These are phyloP conservation scores for Trachelipus rathkii DNA, from an alignment of 1,140 invertebrate genomes.

Conservation along the genomic window DNA sequence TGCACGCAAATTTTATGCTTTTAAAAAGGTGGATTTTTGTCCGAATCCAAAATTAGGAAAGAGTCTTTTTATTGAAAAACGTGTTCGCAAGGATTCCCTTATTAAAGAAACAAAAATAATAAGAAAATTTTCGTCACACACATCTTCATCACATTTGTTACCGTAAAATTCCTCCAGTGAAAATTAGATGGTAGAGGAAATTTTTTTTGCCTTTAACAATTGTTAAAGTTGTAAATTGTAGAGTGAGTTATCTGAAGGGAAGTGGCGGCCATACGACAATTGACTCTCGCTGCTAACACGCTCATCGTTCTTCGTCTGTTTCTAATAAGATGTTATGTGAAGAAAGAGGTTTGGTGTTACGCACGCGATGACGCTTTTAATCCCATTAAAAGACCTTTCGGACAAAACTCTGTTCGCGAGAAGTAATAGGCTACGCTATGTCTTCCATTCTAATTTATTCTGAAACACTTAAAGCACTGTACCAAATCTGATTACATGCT, in stretches of 20 bases:
- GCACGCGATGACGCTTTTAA: slow-evolving; percentile 1
- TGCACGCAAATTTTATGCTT: too few relatives aligned
- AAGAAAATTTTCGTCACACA: background rate
- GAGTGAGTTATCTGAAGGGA: background rate
- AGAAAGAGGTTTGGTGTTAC: background rate
- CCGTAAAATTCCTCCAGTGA: background rate
- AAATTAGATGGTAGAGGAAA: background rate
- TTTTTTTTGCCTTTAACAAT: background rate
- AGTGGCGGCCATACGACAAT: slow-evolving; percentile 6
- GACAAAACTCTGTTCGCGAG: background rate
- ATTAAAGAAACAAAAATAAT: background rate
- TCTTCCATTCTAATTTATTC: background rate
- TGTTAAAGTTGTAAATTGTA: slow-evolving; percentile 5
- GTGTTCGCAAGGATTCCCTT: background rate
- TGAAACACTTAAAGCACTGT: slow-evolving; percentile 5
- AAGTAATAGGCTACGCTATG: slow-evolving; percentile 2
- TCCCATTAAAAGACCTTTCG: background rate
- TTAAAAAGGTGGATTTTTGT: too few relatives aligned
- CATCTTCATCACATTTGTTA: slow-evolving; percentile 10
- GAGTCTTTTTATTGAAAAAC: background rate
- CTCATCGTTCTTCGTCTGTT: background rate
- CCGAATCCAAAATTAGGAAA: too few relatives aligned
- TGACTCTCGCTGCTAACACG: background rate
- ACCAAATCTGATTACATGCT: slow-evolving; percentile 12
- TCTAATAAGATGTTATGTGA: background rate